These are phyloP conservation scores for Manduca sexta DNA, from an alignment of 1,140 invertebrate genomes.

Conservation along the genomic window DNA sequence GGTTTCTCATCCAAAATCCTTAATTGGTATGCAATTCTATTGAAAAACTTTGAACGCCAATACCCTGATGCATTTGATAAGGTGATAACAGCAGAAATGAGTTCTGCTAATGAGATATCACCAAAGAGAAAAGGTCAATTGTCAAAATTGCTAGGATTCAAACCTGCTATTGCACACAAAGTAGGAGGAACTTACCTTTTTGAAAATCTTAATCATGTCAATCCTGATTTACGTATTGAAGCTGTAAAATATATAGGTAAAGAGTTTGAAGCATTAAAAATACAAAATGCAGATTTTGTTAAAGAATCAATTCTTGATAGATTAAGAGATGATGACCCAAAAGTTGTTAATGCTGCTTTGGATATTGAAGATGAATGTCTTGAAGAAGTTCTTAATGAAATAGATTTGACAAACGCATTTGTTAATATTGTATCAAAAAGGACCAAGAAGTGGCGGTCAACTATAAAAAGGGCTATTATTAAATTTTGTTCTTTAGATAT, in stretches of 20 bases:
- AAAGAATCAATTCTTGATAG: constrained; percentile 74
- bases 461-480: constrained; percentile 49
- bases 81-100: constrained; percentile 70
- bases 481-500: constrained; percentile 57
- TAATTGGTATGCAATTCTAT: constrained; percentile 70
- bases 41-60: constrained; percentile 74
- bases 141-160: constrained; percentile 67
- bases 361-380: constrained; percentile 55
- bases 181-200: constrained; percentile 75
- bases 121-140: constrained; percentile 31
- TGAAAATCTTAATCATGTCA: constrained; percentile 79
- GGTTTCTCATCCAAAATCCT: constrained; percentile 32
- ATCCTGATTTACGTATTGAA: constrained; percentile 74
- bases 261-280: constrained; percentile 66
- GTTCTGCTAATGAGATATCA: constrained; percentile 39
- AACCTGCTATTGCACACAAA: constrained; percentile 70
- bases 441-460: constrained; percentile 50
- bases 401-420: constrained; percentile 42
- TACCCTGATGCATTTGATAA: constrained; percentile 81
- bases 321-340: constrained; percentile 74
- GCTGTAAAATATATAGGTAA: constrained; percentile 76
- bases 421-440: constrained; percentile 38
- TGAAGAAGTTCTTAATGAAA: constrained; percentile 50
- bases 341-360: constrained; percentile 72
- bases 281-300: constrained; percentile 70